These are phyloP conservation scores for Oncopeltus fasciatus DNA, from an alignment of 1,140 invertebrate genomes.

Conservation along the genomic window DNA sequence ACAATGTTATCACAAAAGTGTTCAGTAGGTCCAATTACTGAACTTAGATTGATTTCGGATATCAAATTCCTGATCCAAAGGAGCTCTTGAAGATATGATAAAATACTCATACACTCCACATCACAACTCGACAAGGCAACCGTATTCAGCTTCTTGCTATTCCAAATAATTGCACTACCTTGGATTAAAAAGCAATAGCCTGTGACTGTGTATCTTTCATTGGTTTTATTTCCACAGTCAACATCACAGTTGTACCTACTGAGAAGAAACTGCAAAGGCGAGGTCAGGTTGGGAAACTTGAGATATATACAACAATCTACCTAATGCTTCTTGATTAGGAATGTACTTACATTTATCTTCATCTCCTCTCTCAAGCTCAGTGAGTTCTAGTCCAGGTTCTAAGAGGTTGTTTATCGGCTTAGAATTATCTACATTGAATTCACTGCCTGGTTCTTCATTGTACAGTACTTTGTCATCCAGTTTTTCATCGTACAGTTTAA, in stretches of 20 bases:
- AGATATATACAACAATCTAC: neutral
- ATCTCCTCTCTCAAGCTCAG: neutral
- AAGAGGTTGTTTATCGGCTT: neutral
- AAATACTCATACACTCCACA: neutral
- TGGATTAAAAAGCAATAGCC: too few relatives aligned
- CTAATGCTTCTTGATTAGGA: neutral
- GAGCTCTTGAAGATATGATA: too few relatives aligned
- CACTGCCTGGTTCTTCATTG: neutral
- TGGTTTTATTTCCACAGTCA: neutral
- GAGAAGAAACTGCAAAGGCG: neutral
- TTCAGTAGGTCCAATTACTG: neutral
- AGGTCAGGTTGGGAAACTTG: neutral
- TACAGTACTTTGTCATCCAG: too few relatives aligned
- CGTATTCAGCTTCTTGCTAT: too few relatives aligned
- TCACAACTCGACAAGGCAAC: too few relatives aligned
- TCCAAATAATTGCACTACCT: too few relatives aligned
- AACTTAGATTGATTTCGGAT: neutral
- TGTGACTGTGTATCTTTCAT: too few relatives aligned
- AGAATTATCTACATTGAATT: neutral
- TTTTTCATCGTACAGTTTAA: too few relatives aligned
- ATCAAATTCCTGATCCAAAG: too few relatives aligned
- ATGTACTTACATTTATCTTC: neutral
- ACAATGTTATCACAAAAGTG: neutral
- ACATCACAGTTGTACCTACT: neutral
- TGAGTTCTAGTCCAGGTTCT: neutral